These are phyloP conservation scores for Tachystola acroxantha DNA, from an alignment of 2,888 invertebrate species.

Conservation along the genomic window DNA sequence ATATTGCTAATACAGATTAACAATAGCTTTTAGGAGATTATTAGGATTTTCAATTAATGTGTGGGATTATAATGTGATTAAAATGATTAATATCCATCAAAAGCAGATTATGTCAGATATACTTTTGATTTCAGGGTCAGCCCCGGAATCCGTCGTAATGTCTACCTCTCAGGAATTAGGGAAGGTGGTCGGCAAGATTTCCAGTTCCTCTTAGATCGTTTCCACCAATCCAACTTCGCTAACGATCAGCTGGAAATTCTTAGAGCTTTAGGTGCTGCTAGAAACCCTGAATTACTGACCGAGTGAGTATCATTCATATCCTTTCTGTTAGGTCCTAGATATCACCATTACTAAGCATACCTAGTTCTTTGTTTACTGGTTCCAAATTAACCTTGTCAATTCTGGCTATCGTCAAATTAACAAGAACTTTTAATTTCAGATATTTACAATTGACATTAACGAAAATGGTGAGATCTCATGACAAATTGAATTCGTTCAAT, in stretches of 20 bases:
- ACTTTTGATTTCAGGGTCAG: constrained; percentile 73
- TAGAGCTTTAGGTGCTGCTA: constrained; percentile 65
- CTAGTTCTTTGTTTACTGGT: no score
- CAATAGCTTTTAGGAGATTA: no score
- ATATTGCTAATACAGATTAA: no score
- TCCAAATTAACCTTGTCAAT: no score
- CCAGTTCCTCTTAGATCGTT: constrained; percentile 66
- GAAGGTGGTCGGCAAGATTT: constrained; percentile 79
- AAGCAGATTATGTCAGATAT: no score
- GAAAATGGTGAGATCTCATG: constrained; percentile 53
- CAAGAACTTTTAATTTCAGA: constrained; percentile 37
- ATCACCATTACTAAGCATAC: no score
- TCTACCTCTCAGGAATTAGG: constrained; percentile 81
- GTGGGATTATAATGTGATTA: no score
- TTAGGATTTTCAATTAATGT: no score
- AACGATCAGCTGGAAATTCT: constrained; percentile 71
- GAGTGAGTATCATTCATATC: constrained; percentile 43
- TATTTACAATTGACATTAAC: constrained; percentile 54
- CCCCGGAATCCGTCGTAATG: constrained; percentile 75
- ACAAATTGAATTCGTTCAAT: constrained; percentile 59
- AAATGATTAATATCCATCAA: no score
- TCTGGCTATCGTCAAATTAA: no score
- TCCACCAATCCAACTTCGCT: constrained; percentile 50
- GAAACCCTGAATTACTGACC: constrained; percentile 37
- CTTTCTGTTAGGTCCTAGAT: no score